These are phyloP conservation scores for Rhea pennata DNA, from an alignment of 2,113 vertebrate genomes.

Conservation along the genomic window DNA sequence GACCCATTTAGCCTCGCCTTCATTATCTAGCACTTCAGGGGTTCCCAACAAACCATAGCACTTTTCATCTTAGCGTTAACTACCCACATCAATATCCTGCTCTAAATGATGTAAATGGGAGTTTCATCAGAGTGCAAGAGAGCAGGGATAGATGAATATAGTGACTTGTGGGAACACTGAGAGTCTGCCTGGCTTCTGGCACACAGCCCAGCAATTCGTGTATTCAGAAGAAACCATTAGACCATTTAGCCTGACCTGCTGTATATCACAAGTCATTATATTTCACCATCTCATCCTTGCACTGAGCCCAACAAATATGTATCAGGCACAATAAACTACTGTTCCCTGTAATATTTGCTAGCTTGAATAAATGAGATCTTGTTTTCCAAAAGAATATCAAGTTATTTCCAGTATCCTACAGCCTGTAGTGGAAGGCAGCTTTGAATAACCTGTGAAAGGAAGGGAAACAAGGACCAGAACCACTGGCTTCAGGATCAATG, in stretches of 20 bases:
- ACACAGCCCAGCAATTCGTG: background rate
- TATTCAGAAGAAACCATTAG: constrained; percentile 12
- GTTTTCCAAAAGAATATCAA: constrained; percentile 16
- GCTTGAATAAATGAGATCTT: background rate
- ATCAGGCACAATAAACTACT: constrained; percentile 21
- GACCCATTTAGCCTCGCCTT: background rate
- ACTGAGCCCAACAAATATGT: constrained; percentile 13
- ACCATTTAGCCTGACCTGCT: constrained; percentile 10
- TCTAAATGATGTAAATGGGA: background rate
- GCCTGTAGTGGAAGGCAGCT: background rate
- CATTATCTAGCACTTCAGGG: background rate
- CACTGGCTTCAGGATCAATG: background rate
- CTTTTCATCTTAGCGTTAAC: background rate
- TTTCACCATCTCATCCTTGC: constrained; percentile 12
- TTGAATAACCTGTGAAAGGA: background rate
- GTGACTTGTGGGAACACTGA: constrained; percentile 3
- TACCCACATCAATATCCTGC: background rate
- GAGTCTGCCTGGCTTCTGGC: constrained; percentile 50
- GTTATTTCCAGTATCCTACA: constrained; percentile 25
- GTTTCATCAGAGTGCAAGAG: background rate
- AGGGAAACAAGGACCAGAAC: background rate
- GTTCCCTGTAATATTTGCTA: background rate
- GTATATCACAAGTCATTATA: constrained; percentile 16
- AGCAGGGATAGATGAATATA: background rate
- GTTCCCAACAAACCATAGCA: background rate